Evolutionary conservation across 2,888 invertebrate genomes (phyloP).

Genomic region (Bombyx huttoni): DNA sequence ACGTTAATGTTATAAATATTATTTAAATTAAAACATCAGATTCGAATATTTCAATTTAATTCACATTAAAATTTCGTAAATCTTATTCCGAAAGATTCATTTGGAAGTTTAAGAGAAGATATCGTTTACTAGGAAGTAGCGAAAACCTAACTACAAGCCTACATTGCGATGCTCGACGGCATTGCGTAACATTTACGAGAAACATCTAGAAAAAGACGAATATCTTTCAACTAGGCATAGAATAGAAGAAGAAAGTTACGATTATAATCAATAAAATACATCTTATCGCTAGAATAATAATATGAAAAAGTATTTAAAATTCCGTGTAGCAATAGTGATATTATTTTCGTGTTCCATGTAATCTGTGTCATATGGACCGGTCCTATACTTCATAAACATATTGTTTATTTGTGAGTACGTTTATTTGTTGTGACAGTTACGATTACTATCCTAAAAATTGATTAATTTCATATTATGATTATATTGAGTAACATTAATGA

Average conservation of each 20-base stretch:
- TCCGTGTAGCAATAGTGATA: slow-evolving; percentile 18
- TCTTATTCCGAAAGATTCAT: slow-evolving; percentile 49
- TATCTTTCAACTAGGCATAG: slow-evolving; percentile 56
- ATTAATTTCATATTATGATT: slow-evolving; percentile 34
- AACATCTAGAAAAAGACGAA: slow-evolving; percentile 57
- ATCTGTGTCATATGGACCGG: slow-evolving; percentile 13
- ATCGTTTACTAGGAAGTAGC: slow-evolving; percentile 65
- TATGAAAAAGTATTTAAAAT: slow-evolving; percentile 39
- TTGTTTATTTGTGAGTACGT: slow-evolving; percentile 4
- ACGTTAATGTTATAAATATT: too few relatives aligned
- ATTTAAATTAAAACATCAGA: too few relatives aligned
- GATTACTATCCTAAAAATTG: slow-evolving; percentile 19
- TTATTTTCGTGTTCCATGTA: slow-evolving; percentile 7
- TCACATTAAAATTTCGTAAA: slow-evolving; percentile 42
- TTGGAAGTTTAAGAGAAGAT: slow-evolving; percentile 64
- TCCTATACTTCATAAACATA: not conserved
- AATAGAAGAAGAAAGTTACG: slow-evolving; percentile 62
- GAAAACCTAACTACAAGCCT: slow-evolving; percentile 65
- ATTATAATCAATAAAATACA: slow-evolving; percentile 62
- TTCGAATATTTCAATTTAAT: slow-evolving; percentile 31
- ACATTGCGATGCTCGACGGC: slow-evolving; percentile 59
- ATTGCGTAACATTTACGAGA: slow-evolving; percentile 60
- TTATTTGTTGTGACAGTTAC: slow-evolving; percentile 2
- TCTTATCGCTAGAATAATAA: slow-evolving; percentile 56
- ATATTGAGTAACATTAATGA: slow-evolving; percentile 34